Conservation (phyloP, 64 coral and sea anemone species). For the Acropora tenuis region DNA sequence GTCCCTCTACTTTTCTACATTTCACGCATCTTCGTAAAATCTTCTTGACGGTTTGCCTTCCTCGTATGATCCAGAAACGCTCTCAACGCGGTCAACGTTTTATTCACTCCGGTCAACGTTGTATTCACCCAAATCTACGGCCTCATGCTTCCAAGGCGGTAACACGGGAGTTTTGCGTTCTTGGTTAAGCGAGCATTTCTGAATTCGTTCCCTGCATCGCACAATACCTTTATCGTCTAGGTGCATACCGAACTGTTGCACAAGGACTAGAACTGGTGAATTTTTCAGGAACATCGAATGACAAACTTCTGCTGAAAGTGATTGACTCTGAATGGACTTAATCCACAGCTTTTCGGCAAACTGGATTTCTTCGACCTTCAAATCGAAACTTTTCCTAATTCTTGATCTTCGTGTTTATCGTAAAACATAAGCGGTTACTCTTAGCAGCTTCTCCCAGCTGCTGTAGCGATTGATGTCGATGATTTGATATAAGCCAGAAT, state of each 20-base stretch:
- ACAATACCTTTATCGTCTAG: background rate
- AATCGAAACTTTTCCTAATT: background rate
- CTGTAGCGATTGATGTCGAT: constrained; percentile 24
- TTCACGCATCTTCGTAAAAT: no score
- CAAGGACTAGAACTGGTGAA: background rate
- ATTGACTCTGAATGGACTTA: background rate
- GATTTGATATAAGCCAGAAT: constrained; percentile 10
- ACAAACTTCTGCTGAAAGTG: background rate
- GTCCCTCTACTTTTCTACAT: no score
- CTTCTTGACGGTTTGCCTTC: no score
- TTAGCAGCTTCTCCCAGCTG: background rate
- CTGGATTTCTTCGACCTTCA: background rate
- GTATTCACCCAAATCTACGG: no score
- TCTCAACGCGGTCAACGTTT: background rate
- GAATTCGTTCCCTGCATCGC: background rate
- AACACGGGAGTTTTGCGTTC: background rate
- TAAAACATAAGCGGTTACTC: constrained; percentile 9
- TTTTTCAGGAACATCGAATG: background rate
- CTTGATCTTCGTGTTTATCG: background rate
- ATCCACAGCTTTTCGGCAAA: constrained; percentile 1
- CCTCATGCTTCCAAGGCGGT: no score
- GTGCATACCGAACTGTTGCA: constrained; percentile 1
- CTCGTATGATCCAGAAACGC: background rate
- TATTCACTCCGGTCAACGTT: no score
- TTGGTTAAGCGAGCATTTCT: background rate